Conservation (phyloP, 2,113 vertebrate genomes). For the Agelaius phoeniceus region DNA sequence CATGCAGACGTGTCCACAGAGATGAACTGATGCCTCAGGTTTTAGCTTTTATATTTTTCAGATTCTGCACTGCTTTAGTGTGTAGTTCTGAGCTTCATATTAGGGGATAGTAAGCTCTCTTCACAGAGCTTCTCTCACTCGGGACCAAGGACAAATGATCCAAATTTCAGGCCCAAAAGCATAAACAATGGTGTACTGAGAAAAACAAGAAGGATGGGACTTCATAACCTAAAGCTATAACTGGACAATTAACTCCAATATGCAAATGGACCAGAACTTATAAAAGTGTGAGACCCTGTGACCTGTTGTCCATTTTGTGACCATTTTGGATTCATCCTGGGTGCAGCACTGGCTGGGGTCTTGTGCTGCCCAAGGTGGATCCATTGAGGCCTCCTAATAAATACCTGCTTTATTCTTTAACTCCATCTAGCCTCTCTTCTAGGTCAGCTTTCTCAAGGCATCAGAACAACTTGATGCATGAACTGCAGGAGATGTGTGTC, state of each 20-base stretch:
- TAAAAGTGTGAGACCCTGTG: neutral
- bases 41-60: neutral
- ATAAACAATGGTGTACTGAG: neutral
- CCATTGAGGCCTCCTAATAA: neutral
- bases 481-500: neutral
- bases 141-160: neutral
- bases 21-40: neutral
- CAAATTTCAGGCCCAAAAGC: neutral
- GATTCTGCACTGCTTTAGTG: neutral
- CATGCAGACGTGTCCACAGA: neutral
- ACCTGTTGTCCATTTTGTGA: neutral
- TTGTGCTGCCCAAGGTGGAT: neutral
- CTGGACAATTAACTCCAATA: neutral
- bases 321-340: neutral
- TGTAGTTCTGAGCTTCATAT: neutral
- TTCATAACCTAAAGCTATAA: neutral
- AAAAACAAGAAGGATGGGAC: neutral
- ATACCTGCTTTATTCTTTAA: neutral
- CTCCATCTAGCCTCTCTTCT: neutral
- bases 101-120: neutral
- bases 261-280: neutral
- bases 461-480: neutral
- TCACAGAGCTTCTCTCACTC: neutral
- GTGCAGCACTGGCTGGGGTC: neutral
- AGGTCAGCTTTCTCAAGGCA: neutral